phyloP scores from a whole-genome alignment of 2,797 vertebrate genomes.

The Sebastes diaconus region DNA sequence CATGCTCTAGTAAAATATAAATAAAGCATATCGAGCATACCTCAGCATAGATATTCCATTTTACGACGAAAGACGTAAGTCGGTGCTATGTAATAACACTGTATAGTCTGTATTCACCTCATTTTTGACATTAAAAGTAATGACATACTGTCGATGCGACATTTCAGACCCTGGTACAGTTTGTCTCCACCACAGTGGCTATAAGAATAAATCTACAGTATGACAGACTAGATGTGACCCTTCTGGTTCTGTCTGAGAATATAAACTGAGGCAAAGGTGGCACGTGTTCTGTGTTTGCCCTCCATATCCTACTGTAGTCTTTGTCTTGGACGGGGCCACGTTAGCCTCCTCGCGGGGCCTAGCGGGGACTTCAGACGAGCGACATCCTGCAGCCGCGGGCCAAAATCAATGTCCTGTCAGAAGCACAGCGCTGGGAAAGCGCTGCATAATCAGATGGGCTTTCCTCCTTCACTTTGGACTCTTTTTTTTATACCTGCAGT shows the following conservation, averaged over 20 bases:
- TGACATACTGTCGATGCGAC: conserved; percentile 25
- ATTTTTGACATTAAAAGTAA: conserved; percentile 53
- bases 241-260: conserved; percentile 47
- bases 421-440: conserved; percentile 65
- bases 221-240: conserved; percentile 36
- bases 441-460: conserved; percentile 73
- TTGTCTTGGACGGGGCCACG: conserved; percentile 64
- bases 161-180: neutral
- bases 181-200: conserved; percentile 3
- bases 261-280: conserved; percentile 54
- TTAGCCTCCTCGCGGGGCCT: conserved; percentile 41
- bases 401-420: conserved; percentile 78
- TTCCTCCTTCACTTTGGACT: conserved; percentile 49
- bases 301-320: conserved; percentile 66
- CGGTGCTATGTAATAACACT: conserved; percentile 41
- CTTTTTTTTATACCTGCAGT: conserved; percentile 32
- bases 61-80: conserved; percentile 22
- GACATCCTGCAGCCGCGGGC: conserved; percentile 67
- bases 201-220: conserved; percentile 21
- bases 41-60: conserved; percentile 31
- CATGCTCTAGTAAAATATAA: conserved; percentile 51
- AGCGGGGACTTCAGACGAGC: conserved; percentile 58
- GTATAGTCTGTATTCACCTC: conserved; percentile 66
- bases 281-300: conserved; percentile 53
- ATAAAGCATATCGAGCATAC: conserved; percentile 60